phyloP scores from a whole-genome alignment of 1,140 invertebrate genomes.

The Drosophila sechellia region DNA sequence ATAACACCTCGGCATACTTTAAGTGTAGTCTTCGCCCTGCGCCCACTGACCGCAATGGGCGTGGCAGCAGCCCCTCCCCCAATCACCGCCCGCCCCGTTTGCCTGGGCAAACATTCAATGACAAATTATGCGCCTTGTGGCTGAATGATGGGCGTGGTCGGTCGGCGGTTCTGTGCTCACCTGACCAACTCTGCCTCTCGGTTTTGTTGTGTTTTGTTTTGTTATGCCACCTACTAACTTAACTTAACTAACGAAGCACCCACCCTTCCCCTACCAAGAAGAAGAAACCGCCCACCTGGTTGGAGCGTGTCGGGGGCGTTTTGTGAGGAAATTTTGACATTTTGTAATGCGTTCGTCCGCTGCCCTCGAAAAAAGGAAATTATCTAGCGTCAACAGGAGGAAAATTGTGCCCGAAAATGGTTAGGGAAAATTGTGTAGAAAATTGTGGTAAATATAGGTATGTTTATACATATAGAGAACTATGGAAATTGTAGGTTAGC shows the following conservation, averaged over 20 bases:
- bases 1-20: neutral
- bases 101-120: conserved; percentile 74
- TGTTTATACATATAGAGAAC: conserved; percentile 23
- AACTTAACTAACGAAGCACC: conserved; percentile 36
- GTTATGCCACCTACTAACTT: conserved; percentile 74
- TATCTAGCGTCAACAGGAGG: conserved; percentile 80
- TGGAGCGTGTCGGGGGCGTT: conserved; percentile 67
- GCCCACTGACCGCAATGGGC: conserved; percentile 21
- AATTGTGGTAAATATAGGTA: conserved; percentile 39
- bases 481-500: conserved; percentile 44
- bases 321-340: conserved; percentile 69
- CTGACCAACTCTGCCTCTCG: conserved; percentile 38
- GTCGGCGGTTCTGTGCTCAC: conserved; percentile 40
- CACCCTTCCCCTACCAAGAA: conserved; percentile 16
- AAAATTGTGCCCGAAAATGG: conserved; percentile 45
- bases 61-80: neutral
- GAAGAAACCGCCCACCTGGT: conserved; percentile 32
- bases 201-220: conserved; percentile 49
- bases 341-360: conserved; percentile 59
- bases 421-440: conserved; percentile 27
- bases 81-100: conserved; percentile 1
- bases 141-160: conserved; percentile 57
- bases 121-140: conserved; percentile 73
- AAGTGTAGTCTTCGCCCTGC: conserved; percentile 9
- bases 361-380: conserved; percentile 56